Conservation (phyloP, 2,888 invertebrate species). For the Melanotus villosus region DNA sequence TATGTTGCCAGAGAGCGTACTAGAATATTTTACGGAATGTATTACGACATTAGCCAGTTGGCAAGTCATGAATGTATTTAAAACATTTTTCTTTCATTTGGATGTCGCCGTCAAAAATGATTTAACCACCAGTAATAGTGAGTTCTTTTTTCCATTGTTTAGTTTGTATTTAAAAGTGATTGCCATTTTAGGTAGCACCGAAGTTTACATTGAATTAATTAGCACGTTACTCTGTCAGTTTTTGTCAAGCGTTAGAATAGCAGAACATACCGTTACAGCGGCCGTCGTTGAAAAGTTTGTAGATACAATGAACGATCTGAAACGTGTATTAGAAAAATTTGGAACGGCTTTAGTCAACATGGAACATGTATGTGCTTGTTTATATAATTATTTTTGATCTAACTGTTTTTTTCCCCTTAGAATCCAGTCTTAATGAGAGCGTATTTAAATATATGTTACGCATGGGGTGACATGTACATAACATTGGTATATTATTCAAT, state of each 20-base stretch:
- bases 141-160: conserved; percentile 18
- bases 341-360: conserved; percentile 60
- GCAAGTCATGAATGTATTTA: conserved; percentile 64
- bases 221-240: conserved; percentile 58
- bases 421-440: conserved; percentile 62
- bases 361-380: conserved; percentile 66
- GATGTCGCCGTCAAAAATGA: conserved; percentile 54
- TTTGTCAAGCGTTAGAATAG: conserved; percentile 60
- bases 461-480: conserved; percentile 64
- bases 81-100: conserved; percentile 61
- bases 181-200: conserved; percentile 5
- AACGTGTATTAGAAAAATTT: conserved; percentile 58
- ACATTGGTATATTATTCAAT: conserved; percentile 60
- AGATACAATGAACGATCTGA: conserved; percentile 59
- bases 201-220: conserved; percentile 57
- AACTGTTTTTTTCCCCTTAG: conserved; percentile 43
- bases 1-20: conserved; percentile 59
- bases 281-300: conserved; percentile 61
- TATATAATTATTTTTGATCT: too few relatives aligned
- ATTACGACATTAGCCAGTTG: conserved; percentile 60
- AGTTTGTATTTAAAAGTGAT: too few relatives aligned
- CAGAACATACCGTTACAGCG: conserved; percentile 61
- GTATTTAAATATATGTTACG: conserved; percentile 62
- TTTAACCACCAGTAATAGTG: too few relatives aligned
- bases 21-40: conserved; percentile 59